Evolutionary conservation across 64 coral and sea anemone species (phyloP), one percentile per base, ranked within the genome.

Genomic region (Pachyseris speciosa): DNA sequence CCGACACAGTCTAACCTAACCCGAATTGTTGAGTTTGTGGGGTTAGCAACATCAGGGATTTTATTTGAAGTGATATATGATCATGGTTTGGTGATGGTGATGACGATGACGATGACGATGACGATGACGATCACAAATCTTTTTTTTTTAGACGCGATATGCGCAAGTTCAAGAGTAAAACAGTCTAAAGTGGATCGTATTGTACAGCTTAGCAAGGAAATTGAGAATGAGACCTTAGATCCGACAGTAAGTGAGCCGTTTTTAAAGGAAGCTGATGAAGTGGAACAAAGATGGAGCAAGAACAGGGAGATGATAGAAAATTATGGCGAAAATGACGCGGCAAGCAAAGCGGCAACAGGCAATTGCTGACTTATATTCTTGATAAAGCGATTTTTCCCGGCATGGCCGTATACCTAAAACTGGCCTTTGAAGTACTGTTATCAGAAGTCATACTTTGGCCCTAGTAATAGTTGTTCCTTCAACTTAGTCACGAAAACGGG

Each of bases 121-220:
- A n/a, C n/a, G n/a, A n/a, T n/a, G n/a, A n/a, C n/a, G n/a, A n/a
- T n/a, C n/a, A n/a, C n/a, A n/a, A n/a, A n/a, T 34, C 11, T 20
- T 65, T 39, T 12, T 87, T 36, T 41, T 83, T 30, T 63, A 97
- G 95, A 72, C 78, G 20, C 88, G 84, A 37, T 90, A 73, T 38
- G 95, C 76, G 9, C 91, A 97, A 41, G 67, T 88, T 25, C 49
- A 87, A 6, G 84, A 93, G 7, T n/a, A n/a, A 93, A 93, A 24
- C 60, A 92, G 63, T n/a, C 73, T 10, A 87, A 80, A 3, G 86
- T 97, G 19, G 86, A 90, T 16, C 86, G 70, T 2, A 75, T 97
- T 20, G 93, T 86, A 29, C 31, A 49, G 37, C 61, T 94, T 0
- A 92, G 95, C 8, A 86, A 94, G 48, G 30, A 81, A 58, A 81